Base-by-base conservation (phyloP, 2,888 invertebrate genomes). In the Acanthosoma haemorrhoidale region DNA sequence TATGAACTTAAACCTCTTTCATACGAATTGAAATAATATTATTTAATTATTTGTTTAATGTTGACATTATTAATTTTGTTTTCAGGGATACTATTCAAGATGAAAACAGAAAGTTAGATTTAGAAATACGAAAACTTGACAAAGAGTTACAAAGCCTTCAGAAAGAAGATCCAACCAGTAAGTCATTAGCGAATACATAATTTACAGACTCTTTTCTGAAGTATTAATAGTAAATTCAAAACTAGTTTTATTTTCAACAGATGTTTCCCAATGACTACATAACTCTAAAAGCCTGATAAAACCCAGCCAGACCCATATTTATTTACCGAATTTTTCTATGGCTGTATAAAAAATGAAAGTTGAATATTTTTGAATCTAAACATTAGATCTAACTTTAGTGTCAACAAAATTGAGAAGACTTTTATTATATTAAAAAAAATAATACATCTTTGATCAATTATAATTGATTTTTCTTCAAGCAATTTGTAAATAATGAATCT, bases 151-250 rank as follows among this genome's bases (percentile, higher is more conserved):
- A 69, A 18, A 67, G 71, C 5, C 71, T 75, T 18, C 69, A 72
- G 59, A 75, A 74, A 69, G 74, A 75, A 70, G 74, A 74, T 60
- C 74, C 74, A 36, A 68, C 68, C 61, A 60, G 73, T 73, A 73
- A 68, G 70, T 68, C 29, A 32, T 13, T 6, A 58, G n/a, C n/a
- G n/a, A n/a, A n/a, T 36, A 36, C 38, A 36, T 8, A 9, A 36
- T n/a, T 36, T n/a, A 36, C 38, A 11, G 38, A 11, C n/a, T 36
- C n/a, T 36, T n/a, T n/a, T 36, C 38, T 36, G 9, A 36, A 36
- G 13, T n/a, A 9, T 36, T 36, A 11, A 9, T 11, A 11, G 38
- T 36, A 9, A 36, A 36, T 36, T 36, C n/a, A 11, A 11, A 11
- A 11, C n/a, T 36, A 11, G 8, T 36, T 36, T 36, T 36, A 11